Evolutionary conservation across 53 echinoderm and acorn worm genomes (phyloP).

Genomic region (Luidia sarsii): DNA sequence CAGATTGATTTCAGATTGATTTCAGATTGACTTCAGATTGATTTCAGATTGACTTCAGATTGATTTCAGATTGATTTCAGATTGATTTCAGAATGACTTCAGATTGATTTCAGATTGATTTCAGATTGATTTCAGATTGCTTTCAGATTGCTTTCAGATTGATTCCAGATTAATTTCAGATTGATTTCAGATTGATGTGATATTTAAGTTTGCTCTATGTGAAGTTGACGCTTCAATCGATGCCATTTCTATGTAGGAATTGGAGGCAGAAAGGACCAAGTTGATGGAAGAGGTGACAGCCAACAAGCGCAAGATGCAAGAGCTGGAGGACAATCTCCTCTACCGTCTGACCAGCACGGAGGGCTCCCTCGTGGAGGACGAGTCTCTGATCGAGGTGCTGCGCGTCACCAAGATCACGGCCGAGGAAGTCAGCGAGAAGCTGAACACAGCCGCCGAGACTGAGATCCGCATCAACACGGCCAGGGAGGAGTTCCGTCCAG

Average conservation of each 20-base stretch:
- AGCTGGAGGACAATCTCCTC: constrained; percentile 96
- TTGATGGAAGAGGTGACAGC: constrained; percentile 99
- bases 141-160: no score
- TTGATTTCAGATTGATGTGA: no score
- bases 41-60: no score
- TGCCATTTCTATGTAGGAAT: constrained; percentile 80
- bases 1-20: no score
- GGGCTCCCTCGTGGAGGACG: constrained; percentile 98
- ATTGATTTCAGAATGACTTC: no score
- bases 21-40: no score
- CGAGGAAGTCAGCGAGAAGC: constrained; percentile 99
- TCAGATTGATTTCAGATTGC: no score
- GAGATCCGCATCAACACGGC: constrained; percentile 97
- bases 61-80: no score
- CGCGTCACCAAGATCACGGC: constrained; percentile 95
- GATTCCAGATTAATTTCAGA: no score
- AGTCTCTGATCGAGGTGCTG: constrained; percentile 97
- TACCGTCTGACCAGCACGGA: constrained; percentile 94
- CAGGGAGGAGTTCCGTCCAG: constrained; percentile 97
- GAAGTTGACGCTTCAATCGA: no score
- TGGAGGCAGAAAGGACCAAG: constrained; percentile 93
- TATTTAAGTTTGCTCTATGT: no score
- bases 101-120: no score
- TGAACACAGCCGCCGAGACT: constrained; percentile 92
- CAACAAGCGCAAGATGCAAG: constrained; percentile 99